Percentiles rank a stretch among this genome's conserved stretches.
These are phyloP conservation scores for Mya arenaria DNA, from an alignment of 1,140 invertebrate genomes.

Conservation along the genomic window DNA sequence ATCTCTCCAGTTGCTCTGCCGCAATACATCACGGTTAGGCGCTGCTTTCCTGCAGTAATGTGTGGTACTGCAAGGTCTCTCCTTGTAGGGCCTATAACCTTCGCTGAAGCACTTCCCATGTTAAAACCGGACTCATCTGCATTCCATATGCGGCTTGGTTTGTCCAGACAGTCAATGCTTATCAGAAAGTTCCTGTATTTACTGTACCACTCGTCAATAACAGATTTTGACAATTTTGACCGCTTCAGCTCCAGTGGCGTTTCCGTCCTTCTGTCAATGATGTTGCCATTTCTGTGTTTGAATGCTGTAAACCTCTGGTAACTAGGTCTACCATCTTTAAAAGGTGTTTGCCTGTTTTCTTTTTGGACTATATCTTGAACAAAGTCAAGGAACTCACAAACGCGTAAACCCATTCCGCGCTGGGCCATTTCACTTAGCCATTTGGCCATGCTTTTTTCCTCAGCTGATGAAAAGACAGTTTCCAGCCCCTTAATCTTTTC, in stretches of 20 bases:
- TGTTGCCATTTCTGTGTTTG: constrained; percentile 6
- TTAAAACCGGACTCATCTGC: no score
- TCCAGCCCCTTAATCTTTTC: constrained; percentile 34
- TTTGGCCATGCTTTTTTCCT: constrained; percentile 52
- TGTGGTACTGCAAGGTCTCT: constrained; percentile 23
- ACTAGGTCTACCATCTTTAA: constrained; percentile 37
- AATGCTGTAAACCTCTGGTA: constrained; percentile 37
- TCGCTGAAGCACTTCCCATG: constrained; percentile 24
- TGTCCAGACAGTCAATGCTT: neutral
- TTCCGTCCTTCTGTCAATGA: neutral
- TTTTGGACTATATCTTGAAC: constrained; percentile 43
- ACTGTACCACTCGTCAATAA: constrained; percentile 1
- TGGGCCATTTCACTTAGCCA: constrained; percentile 55
- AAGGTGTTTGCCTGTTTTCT: constrained; percentile 38
- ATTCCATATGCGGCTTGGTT: constrained; percentile 32
- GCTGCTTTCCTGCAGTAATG: constrained; percentile 21
- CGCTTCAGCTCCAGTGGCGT: neutral
- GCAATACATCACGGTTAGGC: constrained; percentile 50
- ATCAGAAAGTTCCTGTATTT: constrained; percentile 22
- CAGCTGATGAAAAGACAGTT: constrained; percentile 30
- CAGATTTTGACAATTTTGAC: neutral
- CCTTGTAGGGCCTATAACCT: constrained; percentile 36
- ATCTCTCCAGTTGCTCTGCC: constrained; percentile 44
- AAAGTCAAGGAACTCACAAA: constrained; percentile 50
- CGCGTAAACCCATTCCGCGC: constrained; percentile 53